Evolutionary conservation across 2,888 invertebrate genomes (phyloP).

Genomic region (Latrodectus hesperus): DNA sequence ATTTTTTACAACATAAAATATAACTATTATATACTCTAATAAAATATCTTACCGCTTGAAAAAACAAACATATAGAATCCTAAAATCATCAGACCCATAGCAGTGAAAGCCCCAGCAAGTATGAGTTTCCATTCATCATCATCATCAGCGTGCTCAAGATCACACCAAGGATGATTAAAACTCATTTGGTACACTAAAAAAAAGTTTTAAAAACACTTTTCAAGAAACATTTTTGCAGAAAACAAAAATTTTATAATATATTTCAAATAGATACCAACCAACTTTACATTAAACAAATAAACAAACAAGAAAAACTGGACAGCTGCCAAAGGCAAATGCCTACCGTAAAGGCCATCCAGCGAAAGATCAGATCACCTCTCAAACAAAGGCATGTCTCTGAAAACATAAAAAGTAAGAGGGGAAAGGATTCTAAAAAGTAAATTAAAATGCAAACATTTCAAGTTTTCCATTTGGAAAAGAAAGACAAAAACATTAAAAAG

Average conservation of each 20-base stretch:
- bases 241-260: background rate
- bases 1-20: background rate
- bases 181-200: slow-evolving; percentile 87
- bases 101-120: slow-evolving; percentile 79
- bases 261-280: background rate
- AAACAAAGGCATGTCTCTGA: slow-evolving; percentile 41
- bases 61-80: slow-evolving; percentile 46
- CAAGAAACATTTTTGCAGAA: background rate
- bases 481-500: background rate
- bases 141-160: slow-evolving; percentile 86
- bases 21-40: background rate
- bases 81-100: slow-evolving; percentile 72
- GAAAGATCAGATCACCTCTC: slow-evolving; percentile 7
- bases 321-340: slow-evolving; percentile 36
- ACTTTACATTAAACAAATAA: slow-evolving; percentile 6
- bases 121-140: slow-evolving; percentile 84
- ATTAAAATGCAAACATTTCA: background rate
- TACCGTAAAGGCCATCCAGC: slow-evolving; percentile 53
- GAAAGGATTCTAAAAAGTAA: background rate
- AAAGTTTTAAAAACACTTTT: background rate
- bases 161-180: slow-evolving; percentile 94
- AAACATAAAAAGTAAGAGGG: slow-evolving; percentile 43
- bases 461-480: too few species aligned
- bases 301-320: background rate
- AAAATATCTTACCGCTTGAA: background rate